These are phyloP conservation scores for Zingel zingel DNA, from an alignment of 2,113 vertebrate species.

Conservation along the genomic window DNA sequence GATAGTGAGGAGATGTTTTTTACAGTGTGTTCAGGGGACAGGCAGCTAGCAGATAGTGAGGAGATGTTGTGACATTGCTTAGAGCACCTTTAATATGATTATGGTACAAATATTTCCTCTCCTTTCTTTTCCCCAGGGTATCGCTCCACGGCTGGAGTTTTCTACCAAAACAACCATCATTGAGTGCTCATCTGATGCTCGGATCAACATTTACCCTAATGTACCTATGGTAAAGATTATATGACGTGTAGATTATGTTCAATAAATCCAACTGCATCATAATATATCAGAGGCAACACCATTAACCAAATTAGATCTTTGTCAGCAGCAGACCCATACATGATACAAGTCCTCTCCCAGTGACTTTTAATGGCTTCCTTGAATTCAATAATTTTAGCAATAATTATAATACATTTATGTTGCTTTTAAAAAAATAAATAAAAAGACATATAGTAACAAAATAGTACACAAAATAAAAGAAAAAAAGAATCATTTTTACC, in stretches of 20 bases:
- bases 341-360: not conserved
- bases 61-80: no score
- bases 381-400: not conserved
- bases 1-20: no score
- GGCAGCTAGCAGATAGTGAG: no score
- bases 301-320: not conserved
- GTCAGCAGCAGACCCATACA: not conserved
- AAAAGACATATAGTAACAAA: not conserved
- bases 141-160: conserved; percentile 88
- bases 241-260: not conserved
- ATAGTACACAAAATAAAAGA: no score
- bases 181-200: conserved; percentile 75
- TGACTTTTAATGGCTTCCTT: not conserved
- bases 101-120: not conserved
- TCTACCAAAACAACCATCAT: conserved; percentile 86
- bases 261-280: not conserved
- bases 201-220: conserved; percentile 75
- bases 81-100: not conserved
- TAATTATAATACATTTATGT: not conserved
- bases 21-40: no score
- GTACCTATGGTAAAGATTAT: conserved; percentile 62
- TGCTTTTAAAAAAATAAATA: not conserved
- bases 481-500: no score
- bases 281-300: not conserved
- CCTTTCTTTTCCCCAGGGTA: conserved; percentile 78